Conservation (phyloP, 37 sponge, comb jelly and placozoan species). For the Aphrocallistes beatrix region DNA sequence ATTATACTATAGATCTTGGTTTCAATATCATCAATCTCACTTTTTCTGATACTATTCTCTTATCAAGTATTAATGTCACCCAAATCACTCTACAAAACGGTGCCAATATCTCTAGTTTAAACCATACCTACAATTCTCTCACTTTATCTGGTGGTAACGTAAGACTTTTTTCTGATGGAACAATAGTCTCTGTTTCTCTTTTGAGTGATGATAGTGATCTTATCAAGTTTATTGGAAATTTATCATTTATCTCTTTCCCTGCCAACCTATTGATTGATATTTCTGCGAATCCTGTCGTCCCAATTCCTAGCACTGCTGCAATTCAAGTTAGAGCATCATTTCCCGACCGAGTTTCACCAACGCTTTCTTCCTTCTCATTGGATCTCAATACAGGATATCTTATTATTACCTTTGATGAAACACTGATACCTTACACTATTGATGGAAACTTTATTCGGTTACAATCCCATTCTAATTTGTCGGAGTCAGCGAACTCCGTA, state of each 20-base stretch:
- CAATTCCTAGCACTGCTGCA: slow-evolving; percentile 16
- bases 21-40: slow-evolving; percentile 36
- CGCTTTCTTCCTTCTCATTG: slow-evolving; percentile 46
- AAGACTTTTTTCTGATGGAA: slow-evolving; percentile 10
- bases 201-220: slow-evolving; percentile 18
- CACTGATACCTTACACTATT: slow-evolving; percentile 32
- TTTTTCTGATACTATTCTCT: slow-evolving; percentile 65
- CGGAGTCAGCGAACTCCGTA: neutral
- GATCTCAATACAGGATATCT: slow-evolving; percentile 42
- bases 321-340: slow-evolving; percentile 40
- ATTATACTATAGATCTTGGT: slow-evolving; percentile 55
- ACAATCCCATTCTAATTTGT: slow-evolving; percentile 26
- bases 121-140: slow-evolving; percentile 15
- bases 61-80: slow-evolving; percentile 44
- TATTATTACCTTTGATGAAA: slow-evolving; percentile 47
- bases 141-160: slow-evolving; percentile 38
- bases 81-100: slow-evolving; percentile 55
- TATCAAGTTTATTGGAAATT: slow-evolving; percentile 17
- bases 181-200: slow-evolving; percentile 20
- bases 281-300: slow-evolving; percentile 31
- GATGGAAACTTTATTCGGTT: slow-evolving; percentile 44
- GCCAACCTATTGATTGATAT: slow-evolving; percentile 36
- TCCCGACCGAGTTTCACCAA: slow-evolving; percentile 45
- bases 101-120: neutral
- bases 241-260: slow-evolving; percentile 35